Base-by-base conservation (phyloP, 1,140 invertebrate species). In the Drosophila watanabei region DNA sequence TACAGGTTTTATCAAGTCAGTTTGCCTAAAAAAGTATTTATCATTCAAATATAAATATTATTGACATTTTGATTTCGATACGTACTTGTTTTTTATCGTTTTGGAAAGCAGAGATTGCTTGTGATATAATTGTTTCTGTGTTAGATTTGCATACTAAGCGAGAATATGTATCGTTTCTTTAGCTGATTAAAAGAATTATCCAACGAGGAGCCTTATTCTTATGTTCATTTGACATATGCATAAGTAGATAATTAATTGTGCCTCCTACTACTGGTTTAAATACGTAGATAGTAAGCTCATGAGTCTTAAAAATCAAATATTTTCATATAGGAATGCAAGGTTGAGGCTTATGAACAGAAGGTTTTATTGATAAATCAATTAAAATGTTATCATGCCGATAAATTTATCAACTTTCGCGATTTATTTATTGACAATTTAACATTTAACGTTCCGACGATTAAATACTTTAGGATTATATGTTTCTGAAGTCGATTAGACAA, bases 31-130 rank as follows among this genome's bases (percentile, higher is more conserved):
- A 24, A 56, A 24, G 20, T 39, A 39, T 56, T 56, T 56, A 56
- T 56, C 35, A 39, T 56, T 56, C 14, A 56, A n/a, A 39, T 39
- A 39, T 37, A n/a, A 33, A 56, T 39, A 56, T 56, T 56, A 37
- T 10, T 37, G 5, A 9, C 14, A 16, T 24, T 54, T 33, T 33
- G 4, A 24, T 56, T 16, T 7, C 24, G 52, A 56, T 56, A 35
- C 14, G 11, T 20, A 54, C 7, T 14, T 20, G n/a, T 54, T 54
- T 35, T 32, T 5, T 49, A 48, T 28, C 13, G 16, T 6, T 32
- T 13, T 32, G 45, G 20, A 11, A 30, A 10, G 30, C n/a, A 20
- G 16, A 4, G 8, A 52, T 20, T 14, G 30, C 30, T 54, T 33
- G 10, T 33, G 51, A 5, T 30, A 11, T 10, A 30, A 51, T 6